Conservation (phyloP, 1,140 invertebrate species). For the Whitmania pigra region DNA sequence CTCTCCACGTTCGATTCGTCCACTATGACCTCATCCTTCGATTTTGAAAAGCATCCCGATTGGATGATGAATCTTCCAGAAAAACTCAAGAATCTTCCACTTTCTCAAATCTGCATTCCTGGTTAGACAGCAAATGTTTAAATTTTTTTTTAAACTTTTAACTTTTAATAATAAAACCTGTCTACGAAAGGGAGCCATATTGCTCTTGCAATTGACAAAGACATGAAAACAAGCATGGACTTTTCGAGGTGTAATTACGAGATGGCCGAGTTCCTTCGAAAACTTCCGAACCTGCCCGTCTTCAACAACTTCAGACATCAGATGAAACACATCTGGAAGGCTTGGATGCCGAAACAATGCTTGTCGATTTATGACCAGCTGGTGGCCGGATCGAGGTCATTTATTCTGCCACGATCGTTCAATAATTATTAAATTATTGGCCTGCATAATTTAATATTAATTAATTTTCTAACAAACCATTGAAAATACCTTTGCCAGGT, state of each 20-base stretch:
- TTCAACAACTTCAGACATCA: conserved; percentile 25
- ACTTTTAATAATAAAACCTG: neutral
- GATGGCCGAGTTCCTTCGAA: conserved; percentile 26
- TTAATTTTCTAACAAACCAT: neutral
- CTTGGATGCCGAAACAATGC: conserved; percentile 26
- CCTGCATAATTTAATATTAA: neutral
- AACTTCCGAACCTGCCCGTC: conserved; percentile 23
- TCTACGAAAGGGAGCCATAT: conserved; percentile 22
- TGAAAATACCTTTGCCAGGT: neutral
- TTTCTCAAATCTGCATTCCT: conserved; percentile 21
- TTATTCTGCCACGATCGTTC: neutral
- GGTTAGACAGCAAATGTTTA: neutral
- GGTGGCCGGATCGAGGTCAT: conserved; percentile 15
- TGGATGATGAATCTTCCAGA: conserved; percentile 23
- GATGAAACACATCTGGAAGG: conserved; percentile 26
- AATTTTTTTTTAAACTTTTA: neutral
- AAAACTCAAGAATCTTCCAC: conserved; percentile 15
- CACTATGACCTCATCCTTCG: neutral
- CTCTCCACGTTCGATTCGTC: neutral
- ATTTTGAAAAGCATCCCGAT: conserved; percentile 21
- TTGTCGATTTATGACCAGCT: conserved; percentile 17
- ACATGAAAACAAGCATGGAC: conserved; percentile 24
- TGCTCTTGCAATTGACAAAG: conserved; percentile 21
- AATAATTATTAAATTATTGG: neutral
- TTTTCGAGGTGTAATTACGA: conserved; percentile 26